A percentile compares a stretch with the other conserved stretches of the same genome.
phyloP scores from a whole-genome alignment of 2,888 invertebrate species.

The Nomada goodeniana region DNA sequence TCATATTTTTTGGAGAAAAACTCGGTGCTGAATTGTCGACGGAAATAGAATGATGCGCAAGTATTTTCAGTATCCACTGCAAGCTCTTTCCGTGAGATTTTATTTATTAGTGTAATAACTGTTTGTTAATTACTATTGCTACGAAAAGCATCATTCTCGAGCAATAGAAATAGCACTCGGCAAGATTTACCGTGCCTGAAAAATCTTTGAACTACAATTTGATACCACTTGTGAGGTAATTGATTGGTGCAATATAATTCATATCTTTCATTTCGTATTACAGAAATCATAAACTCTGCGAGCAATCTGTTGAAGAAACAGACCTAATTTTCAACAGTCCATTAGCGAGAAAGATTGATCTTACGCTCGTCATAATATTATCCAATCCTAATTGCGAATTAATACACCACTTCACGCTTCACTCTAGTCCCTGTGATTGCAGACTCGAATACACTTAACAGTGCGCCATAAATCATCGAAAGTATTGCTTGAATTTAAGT shows the following conservation, averaged over 20 bases:
- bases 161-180: too few species aligned
- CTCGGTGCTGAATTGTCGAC: too few species aligned
- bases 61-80: too few species aligned
- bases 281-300: too few species aligned
- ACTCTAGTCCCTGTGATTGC: neutral
- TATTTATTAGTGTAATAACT: too few species aligned
- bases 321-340: constrained; percentile 5
- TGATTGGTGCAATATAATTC: neutral
- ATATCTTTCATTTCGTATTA: neutral
- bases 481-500: neutral
- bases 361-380: neutral
- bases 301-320: constrained; percentile 2
- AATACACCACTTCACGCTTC: constrained; percentile 14
- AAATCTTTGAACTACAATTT: too few species aligned
- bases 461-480: constrained; percentile 1
- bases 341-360: constrained; percentile 5
- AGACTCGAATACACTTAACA: neutral
- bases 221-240: neutral
- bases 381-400: constrained; percentile 12
- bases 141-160: too few species aligned
- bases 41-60: too few species aligned
- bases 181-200: too few species aligned
- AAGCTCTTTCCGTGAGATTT: too few species aligned
- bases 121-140: too few species aligned
- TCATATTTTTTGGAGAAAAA: too few species aligned